Evolutionary conservation across 2,113 vertebrate species (phyloP).

Genomic region (Strigops habroptila): DNA sequence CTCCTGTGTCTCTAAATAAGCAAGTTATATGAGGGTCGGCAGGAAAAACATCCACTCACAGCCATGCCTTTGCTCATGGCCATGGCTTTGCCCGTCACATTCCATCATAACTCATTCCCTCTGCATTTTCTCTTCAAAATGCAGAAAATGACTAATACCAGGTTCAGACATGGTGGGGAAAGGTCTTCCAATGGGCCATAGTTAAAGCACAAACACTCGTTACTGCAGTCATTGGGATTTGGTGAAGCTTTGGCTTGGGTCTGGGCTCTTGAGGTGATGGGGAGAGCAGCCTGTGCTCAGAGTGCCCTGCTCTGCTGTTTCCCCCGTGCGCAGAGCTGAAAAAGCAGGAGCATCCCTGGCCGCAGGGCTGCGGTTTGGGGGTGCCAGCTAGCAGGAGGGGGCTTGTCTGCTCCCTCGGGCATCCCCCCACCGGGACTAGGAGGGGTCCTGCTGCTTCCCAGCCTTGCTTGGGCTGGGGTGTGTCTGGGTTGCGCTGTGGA

Average conservation of each 20-base stretch:
- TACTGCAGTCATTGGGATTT: neutral
- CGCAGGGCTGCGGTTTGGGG: neutral
- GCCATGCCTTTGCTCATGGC: rapidly evolving
- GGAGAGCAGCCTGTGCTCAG: rapidly evolving
- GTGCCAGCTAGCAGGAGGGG: neutral
- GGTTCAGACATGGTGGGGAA: neutral
- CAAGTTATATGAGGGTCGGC: neutral
- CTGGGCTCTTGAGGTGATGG: rapidly evolving
- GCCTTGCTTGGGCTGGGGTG: neutral
- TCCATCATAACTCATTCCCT: neutral
- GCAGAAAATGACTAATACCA: rapidly evolving
- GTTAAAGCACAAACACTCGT: rapidly evolving
- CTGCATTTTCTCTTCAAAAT: neutral
- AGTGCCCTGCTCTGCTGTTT: neutral
- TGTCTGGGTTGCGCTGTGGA: neutral
- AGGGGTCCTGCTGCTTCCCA: rapidly evolving
- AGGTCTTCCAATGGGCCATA: rapidly evolving
- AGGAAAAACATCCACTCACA: rapidly evolving
- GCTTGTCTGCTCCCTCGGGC: no score
- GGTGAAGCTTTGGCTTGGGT: neutral
- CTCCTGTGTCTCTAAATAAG: neutral
- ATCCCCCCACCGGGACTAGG: rapidly evolving
- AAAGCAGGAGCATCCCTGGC: neutral
- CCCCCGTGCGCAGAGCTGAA: neutral
- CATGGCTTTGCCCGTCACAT: neutral